Base-by-base conservation (phyloP, 1,140 invertebrate species). In the Sitophilus oryzae region DNA sequence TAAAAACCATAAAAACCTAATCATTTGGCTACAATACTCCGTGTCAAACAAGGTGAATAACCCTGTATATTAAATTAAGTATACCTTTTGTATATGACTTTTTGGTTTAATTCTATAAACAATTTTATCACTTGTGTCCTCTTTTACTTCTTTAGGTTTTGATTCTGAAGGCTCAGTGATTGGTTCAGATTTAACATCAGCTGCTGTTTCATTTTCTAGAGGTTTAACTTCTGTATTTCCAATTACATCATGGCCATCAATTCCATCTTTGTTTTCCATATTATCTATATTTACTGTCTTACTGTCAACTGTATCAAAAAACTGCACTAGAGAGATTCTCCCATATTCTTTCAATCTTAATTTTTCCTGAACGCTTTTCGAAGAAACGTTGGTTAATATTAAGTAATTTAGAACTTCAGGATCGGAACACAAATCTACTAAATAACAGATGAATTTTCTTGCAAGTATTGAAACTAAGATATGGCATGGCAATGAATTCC, bases 401-500 rank as follows among this genome's bases (percentile, higher is more conserved):
- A 73, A 71, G 58, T 77, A 74, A 71, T 79, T 79, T n/a, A 80
- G 52, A 71, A 77, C 77, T 20, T 68, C 60, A 8, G 78, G 77
- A 58, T 76, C 67, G 10, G 74, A 71, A 37, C 79, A 58, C 11
- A 71, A 72, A 43, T 64, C 71, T 23, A 76, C 63, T 44, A 77
- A 70, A 54, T 74, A 77, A 19, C 44, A 64, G 34, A 79, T 72
- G 6, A 83, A 65, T 54, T 74, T 78, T 66, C 78, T 81, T 1
- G 82, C 75, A 44, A 84, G 58, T 46, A 85, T 78, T 22, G 81
- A 76, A 2, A 82, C 66, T 20, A 85, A 68, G 22, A 82, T 65
- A 65, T 80, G 78, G 18, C 79, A 82, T 19, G 82, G 80, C 25
- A 82, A 73, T 1, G 82, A 83, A 60, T 80, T 82, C 66, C 77